Base-by-base conservation (phyloP, 2,113 vertebrate genomes). In the Oncorhynchus gorbuscha region DNA sequence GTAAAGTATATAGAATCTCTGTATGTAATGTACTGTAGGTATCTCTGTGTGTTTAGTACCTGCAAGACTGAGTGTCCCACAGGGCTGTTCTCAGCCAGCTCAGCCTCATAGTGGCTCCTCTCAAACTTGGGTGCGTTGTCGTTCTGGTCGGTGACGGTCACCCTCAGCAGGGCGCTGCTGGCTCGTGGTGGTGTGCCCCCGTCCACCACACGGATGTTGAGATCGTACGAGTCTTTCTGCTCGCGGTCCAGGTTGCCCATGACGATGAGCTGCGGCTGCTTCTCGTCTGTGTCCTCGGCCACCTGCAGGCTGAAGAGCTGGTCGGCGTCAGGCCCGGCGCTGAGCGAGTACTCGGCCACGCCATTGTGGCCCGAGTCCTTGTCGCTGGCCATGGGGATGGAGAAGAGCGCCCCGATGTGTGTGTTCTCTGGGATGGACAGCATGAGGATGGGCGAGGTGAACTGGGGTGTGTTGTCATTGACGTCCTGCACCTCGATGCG, bases 391-490 rank as follows among this genome's bases (percentile, higher is more conserved):
- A 95, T 76, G 0, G 97, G 95, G 83, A 99, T 97, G 73, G 96
- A 73, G 86, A 98, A 99, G 74, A 96, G 95, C 0, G 94, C 81
- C 68, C 97, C 98, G 0, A 97, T 88, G 55, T 94, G 95, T 4
- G 96, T 99, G 89, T 99, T 99, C 81, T 99, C 97, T 0, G 97
- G 98, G 83, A 99, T 98, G 81, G 96, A 92, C 69, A 99, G 86
- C 0, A 94, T 94, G 74, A 99, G 94, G 77, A 99, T 96, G 0
- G 97, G 97, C 0, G 96, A 97, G 82, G 96, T 87, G 22, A 99
- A 99, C 90, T 98, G 97, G 1, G 98, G 98, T 0, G 97, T 99
- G 93, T 99, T 99, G 92, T 99, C 98, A 0, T 99, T 99, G 87
- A 98, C 95, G 84, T 99, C 98, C 45, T 94, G 85, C 30, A 99